Conservation (phyloP, 1,140 invertebrate genomes). For the Procambarus clarkii region DNA sequence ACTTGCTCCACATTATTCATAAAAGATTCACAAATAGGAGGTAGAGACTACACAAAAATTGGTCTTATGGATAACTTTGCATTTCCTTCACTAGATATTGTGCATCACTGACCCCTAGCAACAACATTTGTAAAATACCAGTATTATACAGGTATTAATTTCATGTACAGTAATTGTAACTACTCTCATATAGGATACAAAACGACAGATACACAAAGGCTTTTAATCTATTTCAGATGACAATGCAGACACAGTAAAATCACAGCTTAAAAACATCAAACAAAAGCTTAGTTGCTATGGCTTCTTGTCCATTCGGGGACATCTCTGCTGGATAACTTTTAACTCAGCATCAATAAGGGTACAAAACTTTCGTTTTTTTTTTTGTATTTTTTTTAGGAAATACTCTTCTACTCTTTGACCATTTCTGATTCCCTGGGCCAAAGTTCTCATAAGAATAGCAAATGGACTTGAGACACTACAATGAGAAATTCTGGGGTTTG, state of each 20-base stretch:
- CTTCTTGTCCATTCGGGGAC: conserved; percentile 59
- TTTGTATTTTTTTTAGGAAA: conserved; percentile 48
- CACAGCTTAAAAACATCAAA: conserved; percentile 71
- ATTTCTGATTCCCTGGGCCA: conserved; percentile 54
- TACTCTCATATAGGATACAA: background rate
- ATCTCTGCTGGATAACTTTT: conserved; percentile 44
- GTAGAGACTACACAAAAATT: too few species aligned
- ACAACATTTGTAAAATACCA: too few species aligned
- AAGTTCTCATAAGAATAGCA: conserved; percentile 52
- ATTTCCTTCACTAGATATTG: too few species aligned
- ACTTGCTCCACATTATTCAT: too few species aligned
- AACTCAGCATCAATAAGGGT: conserved; percentile 61
- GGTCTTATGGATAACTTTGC: too few species aligned
- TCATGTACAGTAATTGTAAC: too few species aligned
- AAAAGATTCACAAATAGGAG: too few species aligned
- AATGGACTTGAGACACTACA: conserved; percentile 35
- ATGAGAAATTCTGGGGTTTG: conserved; percentile 66
- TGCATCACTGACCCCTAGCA: too few species aligned
- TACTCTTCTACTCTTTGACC: conserved; percentile 58
- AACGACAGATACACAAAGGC: conserved; percentile 61
- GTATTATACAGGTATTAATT: too few species aligned
- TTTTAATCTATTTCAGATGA: conserved; percentile 71
- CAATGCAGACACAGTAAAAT: conserved; percentile 71
- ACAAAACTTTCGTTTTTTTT: conserved; percentile 57
- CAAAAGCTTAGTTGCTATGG: conserved; percentile 69